phyloP scores from a whole-genome alignment of 2,888 invertebrate genomes.

The Furcula furcula region DNA sequence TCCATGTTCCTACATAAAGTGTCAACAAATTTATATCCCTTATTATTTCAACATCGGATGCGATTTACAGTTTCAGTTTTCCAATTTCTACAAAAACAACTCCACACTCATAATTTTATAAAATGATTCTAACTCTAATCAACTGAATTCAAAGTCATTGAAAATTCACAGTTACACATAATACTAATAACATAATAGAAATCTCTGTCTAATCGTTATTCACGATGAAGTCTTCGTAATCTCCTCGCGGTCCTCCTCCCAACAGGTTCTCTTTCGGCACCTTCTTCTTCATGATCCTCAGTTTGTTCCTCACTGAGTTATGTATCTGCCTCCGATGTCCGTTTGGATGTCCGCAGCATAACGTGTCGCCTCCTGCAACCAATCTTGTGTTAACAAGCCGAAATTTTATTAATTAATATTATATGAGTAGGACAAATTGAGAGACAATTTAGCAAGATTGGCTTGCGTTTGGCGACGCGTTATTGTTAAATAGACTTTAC shows the following conservation, averaged over 20 bases:
- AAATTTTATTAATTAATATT: slow-evolving; percentile 4
- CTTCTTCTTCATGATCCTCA: slow-evolving; percentile 49
- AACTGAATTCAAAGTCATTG: no score
- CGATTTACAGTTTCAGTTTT: no score
- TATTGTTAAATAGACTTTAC: slow-evolving; percentile 2
- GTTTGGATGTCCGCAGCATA: slow-evolving; percentile 50
- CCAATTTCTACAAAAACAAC: no score
- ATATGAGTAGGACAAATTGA: background rate
- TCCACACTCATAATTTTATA: no score
- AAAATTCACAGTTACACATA: no score
- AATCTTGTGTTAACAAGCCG: slow-evolving; percentile 43
- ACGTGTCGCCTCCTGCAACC: slow-evolving; percentile 75
- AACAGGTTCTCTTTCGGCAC: slow-evolving; percentile 64
- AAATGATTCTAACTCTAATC: no score
- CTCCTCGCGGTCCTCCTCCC: slow-evolving; percentile 46
- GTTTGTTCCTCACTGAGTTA: slow-evolving; percentile 50
- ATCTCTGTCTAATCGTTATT: slow-evolving; percentile 59
- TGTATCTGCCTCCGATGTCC: slow-evolving; percentile 66
- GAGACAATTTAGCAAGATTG: slow-evolving; percentile 35
- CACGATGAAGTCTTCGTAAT: slow-evolving; percentile 70
- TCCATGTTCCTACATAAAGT: no score
- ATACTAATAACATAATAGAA: no score
- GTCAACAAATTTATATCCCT: no score
- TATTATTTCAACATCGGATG: no score
- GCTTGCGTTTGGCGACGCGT: slow-evolving; percentile 55